phyloP scores from a whole-genome alignment of 1,140 invertebrate species.

The Dreissena polymorpha region DNA sequence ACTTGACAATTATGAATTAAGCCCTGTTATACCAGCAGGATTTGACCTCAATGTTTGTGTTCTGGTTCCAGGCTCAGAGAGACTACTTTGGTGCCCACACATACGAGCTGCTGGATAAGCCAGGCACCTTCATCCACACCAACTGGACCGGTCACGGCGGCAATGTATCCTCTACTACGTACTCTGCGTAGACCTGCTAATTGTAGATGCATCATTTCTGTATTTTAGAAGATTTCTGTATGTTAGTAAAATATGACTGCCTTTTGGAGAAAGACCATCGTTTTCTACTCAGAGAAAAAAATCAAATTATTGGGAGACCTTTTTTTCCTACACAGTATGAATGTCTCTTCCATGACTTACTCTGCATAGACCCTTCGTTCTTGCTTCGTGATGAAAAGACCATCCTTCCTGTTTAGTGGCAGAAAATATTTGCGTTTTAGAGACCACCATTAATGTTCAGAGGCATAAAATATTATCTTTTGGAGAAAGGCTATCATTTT shows the following conservation, averaged over 20 bases:
- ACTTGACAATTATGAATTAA: too few relatives aligned
- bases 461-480: too few relatives aligned
- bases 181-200: constrained; percentile 79
- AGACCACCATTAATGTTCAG: too few relatives aligned
- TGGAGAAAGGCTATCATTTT: too few relatives aligned
- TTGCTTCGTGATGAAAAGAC: too few relatives aligned
- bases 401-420: too few relatives aligned
- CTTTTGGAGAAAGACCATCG: not conserved
- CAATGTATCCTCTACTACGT: constrained; percentile 96
- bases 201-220: not conserved
- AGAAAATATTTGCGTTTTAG: too few relatives aligned
- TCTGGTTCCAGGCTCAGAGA: constrained; percentile 90
- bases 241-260: not conserved
- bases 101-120: constrained; percentile 93
- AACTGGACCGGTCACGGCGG: constrained; percentile 99
- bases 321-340: not conserved
- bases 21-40: too few relatives aligned
- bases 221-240: not conserved
- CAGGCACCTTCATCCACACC: constrained; percentile 96
- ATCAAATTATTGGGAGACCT: too few relatives aligned
- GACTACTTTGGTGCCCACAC: constrained; percentile 99
- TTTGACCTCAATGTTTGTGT: too few relatives aligned
- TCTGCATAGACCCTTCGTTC: not conserved
- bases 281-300: not conserved
- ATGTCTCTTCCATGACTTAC: not conserved